Conservation (phyloP, 1,140 invertebrate species). For the Drosophila azteca region DNA sequence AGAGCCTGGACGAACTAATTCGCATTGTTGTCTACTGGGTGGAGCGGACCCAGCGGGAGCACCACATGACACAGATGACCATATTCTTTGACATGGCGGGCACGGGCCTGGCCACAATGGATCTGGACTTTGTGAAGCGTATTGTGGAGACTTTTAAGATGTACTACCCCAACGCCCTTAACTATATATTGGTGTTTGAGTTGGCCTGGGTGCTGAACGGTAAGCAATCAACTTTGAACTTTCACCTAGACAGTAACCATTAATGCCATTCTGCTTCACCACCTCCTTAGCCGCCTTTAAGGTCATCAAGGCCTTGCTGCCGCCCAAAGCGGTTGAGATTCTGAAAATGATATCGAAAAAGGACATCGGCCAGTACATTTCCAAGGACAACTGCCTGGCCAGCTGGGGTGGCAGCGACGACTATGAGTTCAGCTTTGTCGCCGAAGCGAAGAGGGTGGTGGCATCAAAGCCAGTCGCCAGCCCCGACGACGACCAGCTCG, state of each 20-base stretch:
- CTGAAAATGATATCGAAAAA: conserved; percentile 94
- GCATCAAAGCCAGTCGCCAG: conserved; percentile 38
- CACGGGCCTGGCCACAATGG: conserved; percentile 93
- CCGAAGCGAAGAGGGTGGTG: conserved; percentile 81
- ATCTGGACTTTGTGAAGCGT: conserved; percentile 94
- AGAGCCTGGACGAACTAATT: conserved; percentile 90
- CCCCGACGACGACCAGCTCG: conserved; percentile 56
- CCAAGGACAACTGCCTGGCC: conserved; percentile 89
- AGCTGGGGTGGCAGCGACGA: conserved; percentile 94
- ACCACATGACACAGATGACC: conserved; percentile 91
- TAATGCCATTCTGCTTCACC: conserved; percentile 31
- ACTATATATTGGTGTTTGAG: conserved; percentile 96
- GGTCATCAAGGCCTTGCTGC: conserved; percentile 94
- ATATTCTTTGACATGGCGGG: conserved; percentile 95
- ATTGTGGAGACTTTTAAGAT: conserved; percentile 93
- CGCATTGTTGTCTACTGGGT: conserved; percentile 94
- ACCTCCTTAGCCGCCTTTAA: conserved; percentile 93
- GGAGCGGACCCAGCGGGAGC: conserved; percentile 91
- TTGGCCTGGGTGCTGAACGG: conserved; percentile 97
- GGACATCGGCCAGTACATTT: conserved; percentile 90
- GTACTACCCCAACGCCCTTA: conserved; percentile 95
- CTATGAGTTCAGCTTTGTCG: conserved; percentile 89
- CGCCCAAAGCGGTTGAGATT: conserved; percentile 93
- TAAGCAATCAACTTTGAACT: conserved; percentile 82
- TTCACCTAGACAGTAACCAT: background rate